Evolutionary conservation across 2,888 invertebrate species (phyloP).

Genomic region (Trachelus iudaicus): DNA sequence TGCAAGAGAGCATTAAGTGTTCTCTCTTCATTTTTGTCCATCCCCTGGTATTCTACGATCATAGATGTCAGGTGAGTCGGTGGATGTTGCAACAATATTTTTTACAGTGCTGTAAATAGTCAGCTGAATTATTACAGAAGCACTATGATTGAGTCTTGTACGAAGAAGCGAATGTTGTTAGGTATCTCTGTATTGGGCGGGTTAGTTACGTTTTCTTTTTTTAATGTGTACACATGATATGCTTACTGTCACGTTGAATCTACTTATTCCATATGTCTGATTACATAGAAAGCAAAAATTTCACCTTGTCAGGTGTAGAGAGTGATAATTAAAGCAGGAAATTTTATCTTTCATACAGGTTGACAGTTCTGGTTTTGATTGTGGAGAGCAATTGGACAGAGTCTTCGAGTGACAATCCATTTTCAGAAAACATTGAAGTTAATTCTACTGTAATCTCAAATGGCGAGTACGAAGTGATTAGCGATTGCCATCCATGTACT

Average conservation of each 20-base stretch:
- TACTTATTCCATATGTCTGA: background rate
- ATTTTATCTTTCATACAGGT: slow-evolving; percentile 68
- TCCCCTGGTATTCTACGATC: background rate
- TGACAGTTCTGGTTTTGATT: slow-evolving; percentile 84
- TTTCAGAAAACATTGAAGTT: slow-evolving; percentile 74
- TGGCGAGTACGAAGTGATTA: slow-evolving; percentile 78
- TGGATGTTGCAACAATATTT: background rate
- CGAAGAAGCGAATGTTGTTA: slow-evolving; percentile 84
- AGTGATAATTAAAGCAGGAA: slow-evolving; percentile 16
- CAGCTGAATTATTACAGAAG: background rate
- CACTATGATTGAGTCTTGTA: slow-evolving; percentile 82
- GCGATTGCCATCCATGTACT: slow-evolving; percentile 87
- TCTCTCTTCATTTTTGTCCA: background rate
- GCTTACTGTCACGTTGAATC: background rate
- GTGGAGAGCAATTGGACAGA: slow-evolving; percentile 82
- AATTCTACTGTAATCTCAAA: slow-evolving; percentile 83
- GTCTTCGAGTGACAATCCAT: slow-evolving; percentile 72
- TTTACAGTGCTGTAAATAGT: background rate
- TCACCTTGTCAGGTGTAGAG: slow-evolving; percentile 10
- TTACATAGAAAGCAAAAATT: background rate
- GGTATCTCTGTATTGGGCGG: slow-evolving; percentile 81
- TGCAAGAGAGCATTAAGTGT: background rate
- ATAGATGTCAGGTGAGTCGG: background rate
- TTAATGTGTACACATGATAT: slow-evolving; percentile 1
- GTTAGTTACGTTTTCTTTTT: slow-evolving; percentile 67